Conservation (phyloP, 2,888 invertebrate species). For the Epistrophe grossulariae region DNA sequence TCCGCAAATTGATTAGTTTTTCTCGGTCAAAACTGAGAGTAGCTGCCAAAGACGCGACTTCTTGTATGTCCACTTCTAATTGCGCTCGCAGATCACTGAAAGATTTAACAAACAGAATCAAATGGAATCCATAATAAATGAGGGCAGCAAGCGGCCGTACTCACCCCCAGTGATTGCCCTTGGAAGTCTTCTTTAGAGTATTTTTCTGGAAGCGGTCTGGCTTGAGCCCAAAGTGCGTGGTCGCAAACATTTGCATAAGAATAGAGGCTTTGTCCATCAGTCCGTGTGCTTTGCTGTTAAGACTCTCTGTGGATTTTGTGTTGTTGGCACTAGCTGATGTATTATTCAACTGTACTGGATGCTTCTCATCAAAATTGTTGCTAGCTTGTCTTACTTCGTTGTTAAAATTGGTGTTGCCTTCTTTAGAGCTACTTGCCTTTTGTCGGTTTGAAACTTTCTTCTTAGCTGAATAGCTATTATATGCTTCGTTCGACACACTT, state of each 20-base stretch:
- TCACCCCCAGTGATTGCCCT: conserved; percentile 95
- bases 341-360: conserved; percentile 47
- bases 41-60: conserved; percentile 81
- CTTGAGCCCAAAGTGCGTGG: conserved; percentile 96
- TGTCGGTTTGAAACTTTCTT: conserved; percentile 78
- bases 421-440: conserved; percentile 33
- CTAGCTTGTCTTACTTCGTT: conserved; percentile 43
- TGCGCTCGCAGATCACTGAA: conserved; percentile 97
- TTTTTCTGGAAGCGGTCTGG: conserved; percentile 88
- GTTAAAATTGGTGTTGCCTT: conserved; percentile 25
- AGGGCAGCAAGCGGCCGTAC: conserved; percentile 62
- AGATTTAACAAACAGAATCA: conserved; percentile 66
- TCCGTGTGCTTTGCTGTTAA: conserved; percentile 82
- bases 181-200: conserved; percentile 92
- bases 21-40: conserved; percentile 82
- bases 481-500: conserved; percentile 78
- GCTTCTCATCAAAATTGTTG: not conserved
- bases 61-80: conserved; percentile 88
- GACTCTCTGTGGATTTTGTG: conserved; percentile 77
- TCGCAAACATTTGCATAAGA: conserved; percentile 95
- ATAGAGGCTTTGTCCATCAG: conserved; percentile 94
- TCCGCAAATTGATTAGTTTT: conserved; percentile 80
- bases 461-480: conserved; percentile 83
- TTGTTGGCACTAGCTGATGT: conserved; percentile 35
- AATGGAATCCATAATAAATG: conserved; percentile 55